Conservation (phyloP, 2,113 vertebrate species). For the Hyla sarda region DNA sequence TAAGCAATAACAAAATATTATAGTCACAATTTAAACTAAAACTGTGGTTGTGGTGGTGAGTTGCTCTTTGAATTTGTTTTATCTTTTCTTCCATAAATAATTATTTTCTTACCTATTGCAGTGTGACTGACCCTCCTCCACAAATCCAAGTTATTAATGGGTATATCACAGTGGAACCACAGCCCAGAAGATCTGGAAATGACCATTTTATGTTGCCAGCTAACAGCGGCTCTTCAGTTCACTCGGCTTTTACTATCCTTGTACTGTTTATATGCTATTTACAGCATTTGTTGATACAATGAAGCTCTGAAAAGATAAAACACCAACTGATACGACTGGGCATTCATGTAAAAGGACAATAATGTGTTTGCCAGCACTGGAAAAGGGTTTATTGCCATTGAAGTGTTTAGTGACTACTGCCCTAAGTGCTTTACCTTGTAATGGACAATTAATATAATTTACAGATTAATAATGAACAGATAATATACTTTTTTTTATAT, state of each 20-base stretch:
- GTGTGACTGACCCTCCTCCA: conserved; percentile 72
- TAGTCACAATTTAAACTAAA: no score
- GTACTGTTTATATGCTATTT: conserved; percentile 62
- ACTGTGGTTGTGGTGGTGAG: no score
- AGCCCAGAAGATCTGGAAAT: conserved; percentile 58
- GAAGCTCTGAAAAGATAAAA: conserved; percentile 28
- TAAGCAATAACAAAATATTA: background rate
- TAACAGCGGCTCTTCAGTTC: conserved; percentile 48
- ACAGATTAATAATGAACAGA: conserved; percentile 61
- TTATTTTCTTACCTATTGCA: conserved; percentile 64
- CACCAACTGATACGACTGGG: background rate
- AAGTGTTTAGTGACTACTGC: background rate
- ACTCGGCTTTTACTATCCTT: conserved; percentile 60
- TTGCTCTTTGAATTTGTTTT: no score
- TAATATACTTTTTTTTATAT: conserved; percentile 65
- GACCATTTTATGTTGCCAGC: conserved; percentile 63
- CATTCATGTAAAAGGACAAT: conserved; percentile 24
- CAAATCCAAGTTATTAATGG: conserved; percentile 79
- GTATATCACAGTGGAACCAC: conserved; percentile 75
- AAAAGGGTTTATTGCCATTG: conserved; percentile 16
- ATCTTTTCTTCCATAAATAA: background rate
- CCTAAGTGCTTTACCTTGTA: conserved; percentile 64
- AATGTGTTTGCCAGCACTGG: conserved; percentile 16
- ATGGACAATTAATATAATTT: conserved; percentile 63
- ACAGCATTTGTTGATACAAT: conserved; percentile 60